Base-by-base conservation (phyloP, 2,888 invertebrate genomes). In the Ormyrus labotus region DNA sequence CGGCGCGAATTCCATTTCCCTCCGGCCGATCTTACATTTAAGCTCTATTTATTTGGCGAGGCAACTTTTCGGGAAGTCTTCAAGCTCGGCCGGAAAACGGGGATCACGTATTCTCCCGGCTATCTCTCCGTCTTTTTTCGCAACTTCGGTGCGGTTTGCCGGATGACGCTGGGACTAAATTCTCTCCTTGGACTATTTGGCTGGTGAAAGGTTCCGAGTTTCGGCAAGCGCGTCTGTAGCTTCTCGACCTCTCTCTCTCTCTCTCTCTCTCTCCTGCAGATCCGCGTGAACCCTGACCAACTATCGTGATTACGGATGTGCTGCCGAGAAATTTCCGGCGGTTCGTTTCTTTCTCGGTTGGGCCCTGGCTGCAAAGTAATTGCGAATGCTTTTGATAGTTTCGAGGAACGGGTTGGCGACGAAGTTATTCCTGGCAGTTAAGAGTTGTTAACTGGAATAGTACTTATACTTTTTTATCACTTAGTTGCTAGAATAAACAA, bases 1-100 rank as follows among this genome's bases (percentile, higher is more conserved):
- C 19, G 19, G 19, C 19, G 19, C 19, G 19, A 47, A n/a, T n/a
- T 34, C 51, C 11, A 6, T 6, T 34, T 51, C 53, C 13, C n/a
- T 47, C 45, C 50, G 19, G 19, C 10, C 65, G 11, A 11, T 11
- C 61, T 50, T 60, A 48, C 57, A 58, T 61, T 55, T 83, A 84
- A 83, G 83, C 83, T 83, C 83, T 83, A 83, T 83, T 84, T 83
- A 83, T 82, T 83, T 83, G 81, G 73, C 65, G 4, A 50, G 74
- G 57, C 75, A 84, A 83, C 81, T 84, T 85, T 84, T 67, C 78
- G 74, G 51, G 47, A 11, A 57, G 69, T 57, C 73, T 61, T 19
- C 19, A 1, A 19, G 19, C 19, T 19, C 61, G 34, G 45, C 19
- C 13, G 58, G 73, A 57, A 57, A 63, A 48, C 6, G n/a, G 13